Evolutionary conservation across 2,797 vertebrate species (phyloP).

Genomic region (Gadopsis bispinosus): DNA sequence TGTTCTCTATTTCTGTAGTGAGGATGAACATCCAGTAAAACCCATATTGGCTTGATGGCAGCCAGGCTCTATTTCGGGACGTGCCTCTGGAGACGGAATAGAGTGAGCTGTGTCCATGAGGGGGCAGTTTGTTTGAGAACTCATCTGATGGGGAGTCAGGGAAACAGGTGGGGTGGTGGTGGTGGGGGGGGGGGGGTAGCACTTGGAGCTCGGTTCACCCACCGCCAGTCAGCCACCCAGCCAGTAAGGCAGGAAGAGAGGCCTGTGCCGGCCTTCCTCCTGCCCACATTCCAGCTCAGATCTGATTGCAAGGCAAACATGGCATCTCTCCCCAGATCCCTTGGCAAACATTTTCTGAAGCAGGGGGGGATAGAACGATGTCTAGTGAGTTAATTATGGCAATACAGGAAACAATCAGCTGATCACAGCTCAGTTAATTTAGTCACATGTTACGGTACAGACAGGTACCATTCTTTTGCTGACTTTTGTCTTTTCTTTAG

Average conservation of each 20-base stretch:
- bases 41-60: conserved; percentile 57
- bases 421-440: conserved; percentile 51
- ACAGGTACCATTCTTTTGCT: conserved; percentile 9
- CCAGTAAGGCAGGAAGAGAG: conserved; percentile 61
- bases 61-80: conserved; percentile 78
- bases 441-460: conserved; percentile 53
- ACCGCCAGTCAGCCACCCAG: conserved; percentile 45
- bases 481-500: not conserved
- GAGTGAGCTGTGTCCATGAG: conserved; percentile 59
- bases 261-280: conserved; percentile 49
- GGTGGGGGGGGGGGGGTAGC: conserved; percentile 55
- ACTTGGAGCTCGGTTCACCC: conserved; percentile 57
- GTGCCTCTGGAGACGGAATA: conserved; percentile 56
- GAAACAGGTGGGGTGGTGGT: conserved; percentile 68
- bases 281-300: conserved; percentile 76
- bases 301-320: conserved; percentile 86
- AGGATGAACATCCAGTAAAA: conserved; percentile 68
- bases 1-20: conserved; percentile 71
- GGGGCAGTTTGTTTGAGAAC: conserved; percentile 70
- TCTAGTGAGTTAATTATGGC: conserved; percentile 76
- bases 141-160: conserved; percentile 68
- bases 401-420: conserved; percentile 52
- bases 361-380: conserved; percentile 67
- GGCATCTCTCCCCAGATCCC: conserved; percentile 74
- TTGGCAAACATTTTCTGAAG: conserved; percentile 75